Evolutionary conservation across 2,888 invertebrate species (phyloP).

Genomic region (Eucriotettix oculatus): DNA sequence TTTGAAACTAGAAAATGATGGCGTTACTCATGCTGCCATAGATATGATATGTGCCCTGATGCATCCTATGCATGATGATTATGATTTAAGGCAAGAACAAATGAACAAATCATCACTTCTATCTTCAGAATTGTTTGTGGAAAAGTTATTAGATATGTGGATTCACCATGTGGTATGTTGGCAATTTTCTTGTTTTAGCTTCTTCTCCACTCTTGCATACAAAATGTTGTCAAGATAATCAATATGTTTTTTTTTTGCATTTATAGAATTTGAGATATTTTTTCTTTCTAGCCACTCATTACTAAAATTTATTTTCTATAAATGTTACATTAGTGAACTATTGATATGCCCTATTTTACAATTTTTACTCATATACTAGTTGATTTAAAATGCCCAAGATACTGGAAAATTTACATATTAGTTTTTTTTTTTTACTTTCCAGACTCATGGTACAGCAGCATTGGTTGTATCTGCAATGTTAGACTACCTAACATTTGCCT

Average conservation of each 20-base stretch:
- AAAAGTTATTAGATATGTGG: constrained; percentile 89
- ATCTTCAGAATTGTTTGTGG: constrained; percentile 78
- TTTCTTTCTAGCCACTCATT: no score
- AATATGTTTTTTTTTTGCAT: no score
- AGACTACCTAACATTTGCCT: constrained; percentile 91
- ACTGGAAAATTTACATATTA: no score
- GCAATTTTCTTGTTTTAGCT: no score
- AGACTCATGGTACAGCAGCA: constrained; percentile 88
- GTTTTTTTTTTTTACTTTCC: constrained; percentile 17
- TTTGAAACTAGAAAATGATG: constrained; percentile 69
- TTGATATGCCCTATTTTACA: no score
- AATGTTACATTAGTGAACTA: no score
- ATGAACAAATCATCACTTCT: constrained; percentile 92
- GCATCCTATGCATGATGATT: constrained; percentile 96
- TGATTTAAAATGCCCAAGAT: no score
- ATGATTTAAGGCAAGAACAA: constrained; percentile 93
- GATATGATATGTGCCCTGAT: constrained; percentile 95
- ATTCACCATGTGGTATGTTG: constrained; percentile 73
- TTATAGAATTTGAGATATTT: no score
- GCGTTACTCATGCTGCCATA: constrained; percentile 88
- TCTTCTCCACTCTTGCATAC: no score
- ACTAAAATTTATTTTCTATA: no score
- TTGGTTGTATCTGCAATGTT: constrained; percentile 93
- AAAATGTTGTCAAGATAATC: no score
- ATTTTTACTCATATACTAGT: not conserved